phyloP scores from a whole-genome alignment of 1,140 invertebrate genomes.

The Temnothorax longispinosus region DNA sequence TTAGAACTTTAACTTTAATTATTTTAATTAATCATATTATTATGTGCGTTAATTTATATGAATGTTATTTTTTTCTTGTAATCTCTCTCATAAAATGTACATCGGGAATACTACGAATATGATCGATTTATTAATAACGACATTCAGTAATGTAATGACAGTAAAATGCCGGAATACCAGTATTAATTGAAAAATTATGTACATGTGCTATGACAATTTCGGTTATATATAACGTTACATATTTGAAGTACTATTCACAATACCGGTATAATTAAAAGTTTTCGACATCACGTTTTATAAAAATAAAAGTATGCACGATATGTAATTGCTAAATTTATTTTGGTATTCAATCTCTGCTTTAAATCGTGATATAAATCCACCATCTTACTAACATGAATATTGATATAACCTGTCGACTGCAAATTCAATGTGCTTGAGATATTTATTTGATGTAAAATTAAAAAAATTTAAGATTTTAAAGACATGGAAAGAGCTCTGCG shows the following conservation, averaged over 20 bases:
- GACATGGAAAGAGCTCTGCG: neutral
- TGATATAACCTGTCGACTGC: neutral
- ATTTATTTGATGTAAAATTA: neutral
- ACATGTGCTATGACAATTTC: neutral
- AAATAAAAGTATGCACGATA: neutral
- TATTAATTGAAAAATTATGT: constrained; percentile 1
- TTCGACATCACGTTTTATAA: neutral
- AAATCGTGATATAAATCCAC: neutral
- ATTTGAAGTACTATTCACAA: neutral
- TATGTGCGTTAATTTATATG: neutral
- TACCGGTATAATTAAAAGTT: neutral
- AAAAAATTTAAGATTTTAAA: neutral
- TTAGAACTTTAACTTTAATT: neutral
- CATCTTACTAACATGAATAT: neutral
- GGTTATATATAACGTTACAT: neutral
- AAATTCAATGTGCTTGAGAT: neutral
- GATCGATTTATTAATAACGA: constrained; percentile 3
- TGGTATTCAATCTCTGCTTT: neutral
- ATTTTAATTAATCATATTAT: neutral
- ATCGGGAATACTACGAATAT: neutral
- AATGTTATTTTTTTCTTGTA: neutral
- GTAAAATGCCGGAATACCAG: neutral
- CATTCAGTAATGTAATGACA: constrained; percentile 1
- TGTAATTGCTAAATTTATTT: neutral
- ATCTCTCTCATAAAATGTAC: neutral